Evolutionary conservation across 1,140 invertebrate genomes (phyloP), one percentile per base, ranked within the genome.

Genomic region (Wiebesia pumilae): DNA sequence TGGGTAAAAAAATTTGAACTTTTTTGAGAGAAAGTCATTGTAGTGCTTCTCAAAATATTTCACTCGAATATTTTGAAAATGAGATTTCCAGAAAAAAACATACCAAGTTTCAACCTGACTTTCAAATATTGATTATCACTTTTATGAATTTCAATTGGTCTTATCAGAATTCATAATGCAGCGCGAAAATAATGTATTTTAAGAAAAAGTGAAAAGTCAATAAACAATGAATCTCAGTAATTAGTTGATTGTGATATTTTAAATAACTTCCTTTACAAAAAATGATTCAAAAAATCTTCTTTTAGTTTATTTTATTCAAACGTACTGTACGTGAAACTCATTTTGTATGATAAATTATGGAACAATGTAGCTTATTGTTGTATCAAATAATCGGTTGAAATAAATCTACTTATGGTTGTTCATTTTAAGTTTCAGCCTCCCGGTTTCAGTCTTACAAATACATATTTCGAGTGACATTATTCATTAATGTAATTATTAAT

Each of bases 401-500:
- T 43, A 75, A 75, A 10, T 43, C 38, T 38, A n/a, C 12, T 43
- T 43, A n/a, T n/a, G n/a, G 71, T 75, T 40, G 38, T 75, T 43
- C 38, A 9, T 75, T 75, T 7, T 33, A 75, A 43, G 43, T 75
- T 43, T 24, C 38, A 43, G 38, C 21, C 40, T 2, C 69, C 10
- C 38, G 43, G 43, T 75, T 75, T 43, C 27, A n/a, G 71, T 38
- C 16, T 75, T 43, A 43, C 12, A 43, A 75, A n/a, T 75, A 43
- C 40, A 43, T n/a, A 75, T 75, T n/a, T 40, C n/a, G 38, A 27
- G 38, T 75, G 24, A 40, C 40, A 75, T 38, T 19, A 43, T 43
- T 75, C n/a, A n/a, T 75, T 75, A 75, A 43, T 75, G 38, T n/a
- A 75, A 75, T n/a, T n/a, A n/a, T n/a, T n/a, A n/a, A 75, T 75